Percentiles rank a stretch among this genome's conserved stretches.
phyloP scores from a whole-genome alignment of 2,888 invertebrate genomes.

The Gortyna flavago region DNA sequence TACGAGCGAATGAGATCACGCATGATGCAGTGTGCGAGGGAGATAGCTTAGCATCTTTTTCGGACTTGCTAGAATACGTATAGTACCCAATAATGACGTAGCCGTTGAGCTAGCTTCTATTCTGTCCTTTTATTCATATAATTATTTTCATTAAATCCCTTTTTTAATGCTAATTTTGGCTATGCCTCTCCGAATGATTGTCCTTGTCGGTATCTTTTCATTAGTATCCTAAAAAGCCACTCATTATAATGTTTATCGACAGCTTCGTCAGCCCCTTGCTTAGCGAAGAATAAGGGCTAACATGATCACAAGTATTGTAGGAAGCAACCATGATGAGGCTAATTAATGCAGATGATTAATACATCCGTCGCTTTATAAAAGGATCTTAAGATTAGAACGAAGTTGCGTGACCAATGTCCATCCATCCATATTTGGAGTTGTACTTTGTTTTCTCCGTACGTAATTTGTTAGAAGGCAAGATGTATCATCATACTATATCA shows the following conservation, averaged over 20 bases:
- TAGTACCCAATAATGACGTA: neutral
- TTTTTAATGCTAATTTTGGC: neutral
- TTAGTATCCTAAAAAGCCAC: neutral
- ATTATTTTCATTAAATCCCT: neutral
- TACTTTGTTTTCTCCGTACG: neutral
- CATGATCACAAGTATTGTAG: neutral
- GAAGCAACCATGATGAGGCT: neutral
- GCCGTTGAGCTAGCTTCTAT: neutral
- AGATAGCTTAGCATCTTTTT: slow-evolving; percentile 38
- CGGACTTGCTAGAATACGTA: neutral
- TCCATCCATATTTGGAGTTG: neutral
- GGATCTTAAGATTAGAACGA: slow-evolving; percentile 2
- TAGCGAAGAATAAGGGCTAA: neutral
- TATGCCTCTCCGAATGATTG: neutral
- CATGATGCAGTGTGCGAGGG: slow-evolving; percentile 33
- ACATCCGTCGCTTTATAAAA: slow-evolving; percentile 25
- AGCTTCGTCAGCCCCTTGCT: neutral
- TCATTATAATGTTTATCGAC: neutral
- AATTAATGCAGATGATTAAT: slow-evolving; percentile 40
- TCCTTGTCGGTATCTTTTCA: neutral
- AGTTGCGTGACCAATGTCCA: slow-evolving; percentile 1
- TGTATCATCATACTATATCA: neutral
- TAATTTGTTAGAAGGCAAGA: neutral
- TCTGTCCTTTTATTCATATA: neutral
- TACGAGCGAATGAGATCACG: slow-evolving; percentile 56